Conservation (phyloP, 2,888 invertebrate species). For the Netelia fuscicornis region DNA sequence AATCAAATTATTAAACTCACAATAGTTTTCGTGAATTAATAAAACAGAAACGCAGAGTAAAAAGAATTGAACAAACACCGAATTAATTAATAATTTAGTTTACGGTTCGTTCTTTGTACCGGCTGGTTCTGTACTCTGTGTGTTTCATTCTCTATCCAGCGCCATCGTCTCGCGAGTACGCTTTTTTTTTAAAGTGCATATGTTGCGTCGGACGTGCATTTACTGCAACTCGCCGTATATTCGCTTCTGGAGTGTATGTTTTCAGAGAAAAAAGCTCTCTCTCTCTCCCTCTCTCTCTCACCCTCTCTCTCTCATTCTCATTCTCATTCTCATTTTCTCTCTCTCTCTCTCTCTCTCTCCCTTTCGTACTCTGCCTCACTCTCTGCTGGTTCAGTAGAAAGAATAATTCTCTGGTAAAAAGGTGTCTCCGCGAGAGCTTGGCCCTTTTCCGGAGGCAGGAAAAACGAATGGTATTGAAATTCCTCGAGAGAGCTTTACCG, state of each 20-base stretch:
- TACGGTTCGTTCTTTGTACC: neutral
- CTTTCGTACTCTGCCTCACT: constrained; percentile 1
- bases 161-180: neutral
- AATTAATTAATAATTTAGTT: constrained; percentile 11
- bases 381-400: constrained; percentile 4
- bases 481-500: constrained; percentile 53
- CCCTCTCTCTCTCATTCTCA: no score
- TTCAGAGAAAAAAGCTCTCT: neutral
- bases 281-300: neutral
- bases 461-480: constrained; percentile 64
- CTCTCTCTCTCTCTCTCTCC: neutral
- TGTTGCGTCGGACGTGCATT: neutral
- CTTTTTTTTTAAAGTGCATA: neutral
- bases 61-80: neutral
- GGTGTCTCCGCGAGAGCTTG: constrained; percentile 47
- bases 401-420: constrained; percentile 54
- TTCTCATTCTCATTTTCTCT: no score
- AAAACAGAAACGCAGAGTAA: neutral
- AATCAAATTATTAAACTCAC: neutral
- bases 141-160: neutral
- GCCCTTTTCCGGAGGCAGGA: constrained; percentile 28
- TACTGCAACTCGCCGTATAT: constrained; percentile 4
- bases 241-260: neutral
- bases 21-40: neutral
- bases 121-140: neutral